Percentiles rank a stretch among this genome's conserved stretches.
These are phyloP conservation scores for Diglossa cyanea DNA, from an alignment of 2,797 vertebrate species.

Conservation along the genomic window DNA sequence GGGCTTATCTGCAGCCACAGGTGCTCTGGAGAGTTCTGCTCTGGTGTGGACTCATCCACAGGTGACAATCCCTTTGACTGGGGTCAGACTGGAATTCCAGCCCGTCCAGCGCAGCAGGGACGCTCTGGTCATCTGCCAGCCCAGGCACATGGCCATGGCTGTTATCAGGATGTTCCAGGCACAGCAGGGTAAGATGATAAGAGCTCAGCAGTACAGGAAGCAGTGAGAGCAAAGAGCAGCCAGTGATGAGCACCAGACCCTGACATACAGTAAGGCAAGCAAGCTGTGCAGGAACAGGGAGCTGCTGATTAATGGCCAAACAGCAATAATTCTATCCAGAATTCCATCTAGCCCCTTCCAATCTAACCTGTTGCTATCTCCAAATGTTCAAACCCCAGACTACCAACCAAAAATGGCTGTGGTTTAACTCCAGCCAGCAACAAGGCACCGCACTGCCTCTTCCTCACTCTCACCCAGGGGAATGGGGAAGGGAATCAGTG, in stretches of 20 bases:
- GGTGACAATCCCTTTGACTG: neutral
- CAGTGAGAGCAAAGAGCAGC: neutral
- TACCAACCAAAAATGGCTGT: neutral
- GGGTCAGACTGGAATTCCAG: neutral
- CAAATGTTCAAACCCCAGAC: neutral
- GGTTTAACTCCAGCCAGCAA: neutral
- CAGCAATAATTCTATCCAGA: neutral
- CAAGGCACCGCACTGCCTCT: neutral
- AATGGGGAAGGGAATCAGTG: neutral
- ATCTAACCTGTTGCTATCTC: neutral
- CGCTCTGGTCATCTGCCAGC: neutral
- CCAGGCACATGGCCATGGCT: fast-evolving
- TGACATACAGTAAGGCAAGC: neutral
- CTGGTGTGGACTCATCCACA: neutral
- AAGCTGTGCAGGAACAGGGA: neutral
- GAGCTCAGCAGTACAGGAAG: neutral
- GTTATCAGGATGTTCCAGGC: neutral
- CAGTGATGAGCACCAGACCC: neutral
- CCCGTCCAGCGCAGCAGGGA: neutral
- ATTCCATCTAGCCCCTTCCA: neutral
- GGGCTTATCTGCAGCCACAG: neutral
- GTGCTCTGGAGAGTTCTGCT: neutral
- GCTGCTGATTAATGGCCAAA: neutral
- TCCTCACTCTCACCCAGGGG: neutral
- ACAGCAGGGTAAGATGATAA: neutral